A percentile compares a stretch with the other conserved stretches of the same genome.
phyloP scores from a whole-genome alignment of 2,888 invertebrate species.

The Argyresthia goedartella region DNA sequence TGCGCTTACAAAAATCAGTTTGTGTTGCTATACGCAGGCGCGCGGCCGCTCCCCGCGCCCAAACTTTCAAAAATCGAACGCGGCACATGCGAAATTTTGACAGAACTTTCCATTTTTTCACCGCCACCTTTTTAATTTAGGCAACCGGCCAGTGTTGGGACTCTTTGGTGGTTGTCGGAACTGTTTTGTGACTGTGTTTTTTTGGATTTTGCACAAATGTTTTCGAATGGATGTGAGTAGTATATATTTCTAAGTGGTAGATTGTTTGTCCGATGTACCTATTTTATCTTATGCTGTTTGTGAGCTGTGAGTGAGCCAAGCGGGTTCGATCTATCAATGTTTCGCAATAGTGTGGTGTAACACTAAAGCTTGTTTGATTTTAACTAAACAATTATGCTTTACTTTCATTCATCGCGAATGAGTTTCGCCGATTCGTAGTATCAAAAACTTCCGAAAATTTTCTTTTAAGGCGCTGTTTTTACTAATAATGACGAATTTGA shows the following conservation, averaged over 20 bases:
- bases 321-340: slow-evolving; percentile 1
- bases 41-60: slow-evolving; percentile 55
- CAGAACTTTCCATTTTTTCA: slow-evolving; percentile 13
- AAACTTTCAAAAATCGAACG: slow-evolving; percentile 50
- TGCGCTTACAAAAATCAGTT: slow-evolving; percentile 66
- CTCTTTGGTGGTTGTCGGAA: not conserved
- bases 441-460: no score
- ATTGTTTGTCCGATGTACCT: slow-evolving; percentile 59
- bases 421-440: no score
- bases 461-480: no score
- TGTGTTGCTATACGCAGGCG: slow-evolving; percentile 57
- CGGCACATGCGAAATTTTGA: slow-evolving; percentile 20
- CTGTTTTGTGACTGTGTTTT: not conserved
- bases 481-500: no score
- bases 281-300: not conserved
- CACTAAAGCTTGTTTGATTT: not conserved
- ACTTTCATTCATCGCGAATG: no score
- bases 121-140: not conserved
- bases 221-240: slow-evolving; percentile 51
- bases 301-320: not conserved
- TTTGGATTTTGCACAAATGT: slow-evolving; percentile 5
- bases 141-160: not conserved
- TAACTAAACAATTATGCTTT: no score
- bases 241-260: slow-evolving; percentile 27
- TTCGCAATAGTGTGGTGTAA: slow-evolving; percentile 2